Base-by-base conservation (phyloP, 2,888 invertebrate species). In the Dione juno region DNA sequence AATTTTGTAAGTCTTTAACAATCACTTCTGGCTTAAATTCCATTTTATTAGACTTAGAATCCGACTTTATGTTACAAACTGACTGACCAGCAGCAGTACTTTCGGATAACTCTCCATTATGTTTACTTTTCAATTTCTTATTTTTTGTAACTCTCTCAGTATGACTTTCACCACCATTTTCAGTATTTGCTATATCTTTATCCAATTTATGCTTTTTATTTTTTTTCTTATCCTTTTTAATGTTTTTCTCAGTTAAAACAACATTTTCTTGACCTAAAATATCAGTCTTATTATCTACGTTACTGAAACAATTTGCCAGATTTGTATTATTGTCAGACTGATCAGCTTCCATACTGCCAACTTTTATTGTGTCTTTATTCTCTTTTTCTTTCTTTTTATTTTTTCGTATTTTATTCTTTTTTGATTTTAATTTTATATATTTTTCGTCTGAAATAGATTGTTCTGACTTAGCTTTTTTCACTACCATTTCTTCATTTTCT, bases 391-490 rank as follows among this genome's bases (percentile, higher is more conserved):
- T 75, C 35, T 78, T 76, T 11, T 65, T 43, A 48, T 76, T 78
- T 50, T 75, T 76, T 63, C 70, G 19, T 71, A 75, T 74, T 37
- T 75, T 76, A 8, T 65, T 63, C 73, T 73, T 69, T 19, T 67
- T 69, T 14, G 37, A 35, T 54, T 54, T 54, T 14, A 3, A 10
- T 43, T 53, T 19, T 10, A 9, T 6, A 6, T 14, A 3, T 43
- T 50, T 59, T 37, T 41, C 63, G 19, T 48, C 57, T 53, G 74
- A 74, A 10, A 80, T 66, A 1, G 81, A 77, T 40, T 84, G 81
- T 71, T 88, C 80, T 19, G 89, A 87, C 74, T 90, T 91, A 0
- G 83, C 84, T 74, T 86, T 90, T 74, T 92, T 92, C 7, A 83
- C 74, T 2, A 78, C 78, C 1, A 86, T 77, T 73, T 84, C 86